These are phyloP conservation scores for Periophthalmodon schlosseri DNA, from an alignment of 2,113 vertebrate genomes.

Conservation along the genomic window DNA sequence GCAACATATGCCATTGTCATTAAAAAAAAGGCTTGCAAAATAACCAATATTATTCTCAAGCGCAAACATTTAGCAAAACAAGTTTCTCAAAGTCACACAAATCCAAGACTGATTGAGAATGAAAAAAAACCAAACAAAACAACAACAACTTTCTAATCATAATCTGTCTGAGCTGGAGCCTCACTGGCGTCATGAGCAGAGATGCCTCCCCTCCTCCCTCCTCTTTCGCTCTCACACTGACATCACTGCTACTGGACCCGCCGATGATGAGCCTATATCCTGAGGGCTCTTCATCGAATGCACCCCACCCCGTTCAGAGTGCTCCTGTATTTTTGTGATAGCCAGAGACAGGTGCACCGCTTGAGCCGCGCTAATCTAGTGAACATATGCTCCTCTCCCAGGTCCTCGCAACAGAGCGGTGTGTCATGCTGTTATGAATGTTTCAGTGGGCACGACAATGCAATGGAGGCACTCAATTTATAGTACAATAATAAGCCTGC, in stretches of 20 bases:
- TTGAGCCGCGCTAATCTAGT: constrained; percentile 30
- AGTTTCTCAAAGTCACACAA: background rate
- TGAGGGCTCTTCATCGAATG: constrained; percentile 13
- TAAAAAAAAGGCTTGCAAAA: background rate
- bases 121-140: background rate
- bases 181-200: constrained; percentile 58
- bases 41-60: too few relatives aligned
- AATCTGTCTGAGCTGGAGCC: constrained; percentile 37
- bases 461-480: background rate
- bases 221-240: constrained; percentile 12
- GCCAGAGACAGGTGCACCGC: constrained; percentile 19
- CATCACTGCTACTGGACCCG: constrained; percentile 38
- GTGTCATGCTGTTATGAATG: constrained; percentile 22
- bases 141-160: constrained; percentile 28
- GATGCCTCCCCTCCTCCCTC: constrained; percentile 51
- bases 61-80: too few relatives aligned
- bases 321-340: constrained; percentile 15
- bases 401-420: constrained; percentile 18
- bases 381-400: constrained; percentile 28
- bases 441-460: constrained; percentile 16
- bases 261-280: constrained; percentile 17
- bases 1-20: background rate
- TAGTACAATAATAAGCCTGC: background rate
- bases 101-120: background rate
- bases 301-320: background rate